Conservation (phyloP, 1,140 invertebrate genomes). For the Leptoteleia sp. region DNA sequence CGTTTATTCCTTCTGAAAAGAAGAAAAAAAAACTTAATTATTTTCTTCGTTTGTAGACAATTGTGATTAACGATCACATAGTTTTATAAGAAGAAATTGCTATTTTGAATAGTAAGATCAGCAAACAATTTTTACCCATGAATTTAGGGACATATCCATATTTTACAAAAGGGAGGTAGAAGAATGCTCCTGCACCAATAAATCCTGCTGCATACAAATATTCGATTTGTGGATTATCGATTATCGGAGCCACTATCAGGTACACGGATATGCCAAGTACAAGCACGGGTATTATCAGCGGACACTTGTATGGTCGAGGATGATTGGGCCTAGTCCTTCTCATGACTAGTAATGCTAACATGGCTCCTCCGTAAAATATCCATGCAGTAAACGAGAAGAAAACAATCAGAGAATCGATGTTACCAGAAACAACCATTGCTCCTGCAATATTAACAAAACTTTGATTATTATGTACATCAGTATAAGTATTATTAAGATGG, state of each 20-base stretch:
- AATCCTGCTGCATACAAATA: slow-evolving; percentile 95
- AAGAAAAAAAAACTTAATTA: too few relatives aligned
- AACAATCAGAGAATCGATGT: slow-evolving; percentile 94
- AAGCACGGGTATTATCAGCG: slow-evolving; percentile 93
- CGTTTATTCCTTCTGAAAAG: slow-evolving; percentile 92
- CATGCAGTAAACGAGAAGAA: slow-evolving; percentile 98
- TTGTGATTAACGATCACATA: too few relatives aligned
- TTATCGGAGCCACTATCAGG: slow-evolving; percentile 95
- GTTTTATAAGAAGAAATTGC: too few relatives aligned
- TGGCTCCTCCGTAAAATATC: slow-evolving; percentile 96
- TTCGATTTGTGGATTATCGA: slow-evolving; percentile 94
- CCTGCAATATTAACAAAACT: too few relatives aligned
- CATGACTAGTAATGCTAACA: slow-evolving; percentile 94
- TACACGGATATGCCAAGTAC: slow-evolving; percentile 94
- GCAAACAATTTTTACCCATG: slow-evolving; percentile 87
- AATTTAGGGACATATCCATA: slow-evolving; percentile 90
- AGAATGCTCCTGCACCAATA: slow-evolving; percentile 91
- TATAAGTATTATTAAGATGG: too few relatives aligned
- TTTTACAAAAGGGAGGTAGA: slow-evolving; percentile 96
- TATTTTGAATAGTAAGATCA: too few relatives aligned
- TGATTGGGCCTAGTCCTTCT: slow-evolving; percentile 92
- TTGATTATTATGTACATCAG: too few relatives aligned
- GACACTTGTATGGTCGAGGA: slow-evolving; percentile 94
- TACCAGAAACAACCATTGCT: slow-evolving; percentile 93
- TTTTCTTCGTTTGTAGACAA: too few relatives aligned